Base-by-base conservation (phyloP, 2,888 invertebrate genomes). In the Amorpha juglandis region DNA sequence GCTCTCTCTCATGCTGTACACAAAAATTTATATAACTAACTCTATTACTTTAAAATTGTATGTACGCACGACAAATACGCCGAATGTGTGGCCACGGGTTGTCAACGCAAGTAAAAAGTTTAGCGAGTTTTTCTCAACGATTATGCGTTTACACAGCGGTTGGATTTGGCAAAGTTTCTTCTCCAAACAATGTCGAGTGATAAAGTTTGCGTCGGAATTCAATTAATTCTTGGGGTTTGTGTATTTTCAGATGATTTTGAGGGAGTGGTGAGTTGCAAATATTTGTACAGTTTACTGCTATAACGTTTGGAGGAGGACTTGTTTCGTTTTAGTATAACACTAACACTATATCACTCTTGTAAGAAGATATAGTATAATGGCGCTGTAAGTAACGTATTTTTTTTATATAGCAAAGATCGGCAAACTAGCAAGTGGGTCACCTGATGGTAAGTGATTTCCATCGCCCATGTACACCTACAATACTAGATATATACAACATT, bases 141-240 rank as follows among this genome's bases (percentile, higher is more conserved):
- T 82, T 81, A 81, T 80, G 81, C 77, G 78, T 78, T 76, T 76
- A 81, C 78, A 76, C 78, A 74, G 70, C 76, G 74, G 74, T 75
- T 72, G 73, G 71, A 76, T 74, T 77, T 79, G 73, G 65, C 69
- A 66, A 70, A 80, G 70, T 73, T 75, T 70, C 68, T 70, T 71
- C 69, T 72, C 71, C 73, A 72, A 70, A 70, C 58, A 71, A 75
- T 73, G 73, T 74, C 73, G 67, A 68, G 67, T 72, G 71, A 72
- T 71, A 72, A 69, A 73, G 69, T 73, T 74, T 73, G 66, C 12
- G 58, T 16, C 63, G 67, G 68, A 72, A 72, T 74, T 72, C 71
- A 70, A 74, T 74, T 74, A 73, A 69, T 73, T 70, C 71, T 55
- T 69, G 73, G 71, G 67, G 68, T 65, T 68, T 64, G 62, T 64